Percentiles rank a stretch among this genome's conserved stretches.
Evolutionary conservation across 2,113 vertebrate species (phyloP).

Genomic region (Lepus americanus): DNA sequence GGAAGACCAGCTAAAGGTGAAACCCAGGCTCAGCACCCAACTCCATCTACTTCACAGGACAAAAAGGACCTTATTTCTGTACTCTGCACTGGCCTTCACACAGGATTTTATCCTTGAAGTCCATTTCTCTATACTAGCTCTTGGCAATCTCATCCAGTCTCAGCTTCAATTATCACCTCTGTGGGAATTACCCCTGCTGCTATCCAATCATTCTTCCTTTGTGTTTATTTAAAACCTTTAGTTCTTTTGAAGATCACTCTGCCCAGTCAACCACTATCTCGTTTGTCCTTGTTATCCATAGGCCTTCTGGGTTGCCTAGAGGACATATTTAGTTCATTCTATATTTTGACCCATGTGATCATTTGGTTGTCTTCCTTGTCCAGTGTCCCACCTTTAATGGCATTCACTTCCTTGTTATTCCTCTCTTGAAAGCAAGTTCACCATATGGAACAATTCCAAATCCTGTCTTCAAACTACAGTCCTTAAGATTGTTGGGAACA

Average conservation of each 20-base stretch:
- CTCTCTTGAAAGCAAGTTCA: background rate
- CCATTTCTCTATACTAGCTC: background rate
- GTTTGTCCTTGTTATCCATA: constrained; percentile 45
- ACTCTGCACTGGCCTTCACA: background rate
- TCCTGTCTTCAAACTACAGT: background rate
- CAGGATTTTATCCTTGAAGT: constrained; percentile 46
- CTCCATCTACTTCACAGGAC: background rate
- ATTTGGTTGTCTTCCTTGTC: background rate
- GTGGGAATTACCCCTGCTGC: constrained; percentile 61
- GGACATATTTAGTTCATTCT: background rate
- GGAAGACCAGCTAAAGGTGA: background rate
- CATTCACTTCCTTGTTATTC: background rate
- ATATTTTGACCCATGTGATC: background rate
- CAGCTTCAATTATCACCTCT: constrained; percentile 74
- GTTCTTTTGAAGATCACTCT: constrained; percentile 65
- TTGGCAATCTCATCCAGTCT: constrained; percentile 23
- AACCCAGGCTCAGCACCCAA: background rate
- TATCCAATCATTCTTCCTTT: constrained; percentile 60
- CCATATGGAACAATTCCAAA: background rate
- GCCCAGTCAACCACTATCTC: constrained; percentile 31
- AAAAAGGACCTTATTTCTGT: background rate
- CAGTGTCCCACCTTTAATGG: background rate
- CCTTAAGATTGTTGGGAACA: background rate
- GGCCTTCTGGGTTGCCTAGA: constrained; percentile 58
- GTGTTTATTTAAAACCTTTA: constrained; percentile 68